Percentiles rank a stretch among this genome's conserved stretches.
Conservation (phyloP, 1,140 invertebrate species). For the Pectinophora gossypiella region DNA sequence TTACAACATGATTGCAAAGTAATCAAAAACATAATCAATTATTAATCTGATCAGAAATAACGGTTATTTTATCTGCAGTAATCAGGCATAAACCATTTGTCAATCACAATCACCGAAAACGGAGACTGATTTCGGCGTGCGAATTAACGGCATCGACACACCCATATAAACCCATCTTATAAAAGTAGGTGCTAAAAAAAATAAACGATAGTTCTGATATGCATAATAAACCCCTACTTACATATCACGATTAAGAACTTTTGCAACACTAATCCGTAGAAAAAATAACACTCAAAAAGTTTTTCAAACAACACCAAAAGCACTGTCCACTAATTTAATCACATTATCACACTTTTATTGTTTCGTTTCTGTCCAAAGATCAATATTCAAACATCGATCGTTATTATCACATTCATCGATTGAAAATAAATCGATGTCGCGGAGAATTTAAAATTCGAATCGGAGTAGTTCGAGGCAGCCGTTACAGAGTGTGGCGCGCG, state of each 20-base stretch:
- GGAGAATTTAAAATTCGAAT: not conserved
- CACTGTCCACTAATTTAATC: too few relatives aligned
- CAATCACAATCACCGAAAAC: slow-evolving; percentile 17
- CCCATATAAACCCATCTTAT: too few relatives aligned
- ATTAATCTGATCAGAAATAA: too few relatives aligned
- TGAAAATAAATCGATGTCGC: not conserved
- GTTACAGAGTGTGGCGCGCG: slow-evolving; percentile 38
- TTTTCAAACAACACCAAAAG: not conserved
- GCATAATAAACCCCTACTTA: slow-evolving; percentile 4
- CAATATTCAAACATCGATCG: not conserved
- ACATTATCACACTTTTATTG: too few relatives aligned
- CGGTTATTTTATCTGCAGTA: too few relatives aligned
- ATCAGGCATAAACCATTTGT: slow-evolving; percentile 18
- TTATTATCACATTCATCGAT: not conserved
- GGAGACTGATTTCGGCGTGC: slow-evolving; percentile 17
- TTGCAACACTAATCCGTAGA: not conserved
- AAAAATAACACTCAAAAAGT: not conserved
- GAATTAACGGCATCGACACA: slow-evolving; percentile 33
- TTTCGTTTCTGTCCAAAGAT: not conserved
- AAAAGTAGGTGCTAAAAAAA: not conserved
- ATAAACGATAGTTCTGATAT: not conserved
- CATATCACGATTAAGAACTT: slow-evolving; percentile 1
- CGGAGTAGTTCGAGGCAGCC: slow-evolving; percentile 32
- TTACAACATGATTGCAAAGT: too few relatives aligned
- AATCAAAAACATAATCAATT: too few relatives aligned